Conservation (phyloP, 2,797 vertebrate species). For the Enteromius trimaculatus region DNA sequence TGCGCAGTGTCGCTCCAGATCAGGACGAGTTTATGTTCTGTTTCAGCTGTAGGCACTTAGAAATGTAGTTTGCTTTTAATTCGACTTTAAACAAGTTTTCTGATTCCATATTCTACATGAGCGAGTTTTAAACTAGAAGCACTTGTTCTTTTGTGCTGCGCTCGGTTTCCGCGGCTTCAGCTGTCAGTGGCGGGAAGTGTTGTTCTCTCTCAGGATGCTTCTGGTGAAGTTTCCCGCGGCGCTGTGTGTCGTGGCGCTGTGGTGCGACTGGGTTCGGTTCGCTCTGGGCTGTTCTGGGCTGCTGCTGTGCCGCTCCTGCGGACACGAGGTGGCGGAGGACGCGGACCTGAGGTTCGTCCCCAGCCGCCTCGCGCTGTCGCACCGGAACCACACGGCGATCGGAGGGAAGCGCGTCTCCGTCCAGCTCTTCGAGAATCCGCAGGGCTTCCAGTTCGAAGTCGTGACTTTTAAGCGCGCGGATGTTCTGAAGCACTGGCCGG, state of each 20-base stretch:
- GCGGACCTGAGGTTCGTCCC: slow-evolving; percentile 62
- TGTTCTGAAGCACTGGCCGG: slow-evolving; percentile 73
- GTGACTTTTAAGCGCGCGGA: slow-evolving; percentile 70
- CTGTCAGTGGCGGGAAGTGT: slow-evolving; percentile 2
- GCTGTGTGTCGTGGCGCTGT: slow-evolving; percentile 2
- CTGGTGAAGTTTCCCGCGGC: neutral
- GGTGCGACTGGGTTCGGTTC: neutral
- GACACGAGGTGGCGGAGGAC: slow-evolving; percentile 65
- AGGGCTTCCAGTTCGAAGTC: slow-evolving; percentile 72
- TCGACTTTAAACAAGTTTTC: neutral
- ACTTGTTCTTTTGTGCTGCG: neutral
- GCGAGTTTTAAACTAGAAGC: neutral
- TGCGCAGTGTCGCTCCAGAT: neutral
- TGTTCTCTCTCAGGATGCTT: neutral
- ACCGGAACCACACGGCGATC: slow-evolving; percentile 65
- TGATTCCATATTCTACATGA: neutral
- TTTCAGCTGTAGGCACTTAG: slow-evolving; percentile 8
- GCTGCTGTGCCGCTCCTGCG: slow-evolving; percentile 66
- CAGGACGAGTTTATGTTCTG: neutral
- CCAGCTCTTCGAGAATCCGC: slow-evolving; percentile 71
- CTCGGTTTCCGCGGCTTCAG: neutral
- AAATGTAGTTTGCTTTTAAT: neutral
- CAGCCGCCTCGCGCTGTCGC: slow-evolving; percentile 67
- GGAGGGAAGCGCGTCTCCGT: slow-evolving; percentile 59
- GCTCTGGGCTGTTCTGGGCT: slow-evolving; percentile 27